Evolutionary conservation across 1,140 invertebrate genomes (phyloP), one percentile per base, ranked within the genome.

Genomic region (Heterodera carotae): DNA sequence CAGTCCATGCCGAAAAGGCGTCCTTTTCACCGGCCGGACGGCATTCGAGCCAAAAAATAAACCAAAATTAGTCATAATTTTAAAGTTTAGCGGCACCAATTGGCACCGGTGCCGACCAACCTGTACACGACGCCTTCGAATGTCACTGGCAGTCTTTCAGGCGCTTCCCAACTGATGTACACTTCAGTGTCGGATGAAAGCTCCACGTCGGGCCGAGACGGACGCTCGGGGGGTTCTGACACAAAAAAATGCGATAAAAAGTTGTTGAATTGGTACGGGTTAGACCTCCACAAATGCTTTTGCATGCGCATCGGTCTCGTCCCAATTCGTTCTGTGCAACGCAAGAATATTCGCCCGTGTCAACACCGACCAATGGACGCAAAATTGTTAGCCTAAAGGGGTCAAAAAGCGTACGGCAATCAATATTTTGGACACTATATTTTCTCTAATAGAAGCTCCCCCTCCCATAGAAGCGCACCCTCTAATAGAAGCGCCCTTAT

Each of bases 301-400:
- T 84, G 43, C 90, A 90, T 73, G 88, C 86, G 77, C 89, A 90
- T 8, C 88, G 89, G 4, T 89, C 88, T 27, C 89, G 88, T 1
- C 91, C 91, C 36, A 85, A 90, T 80, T 92, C 92, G 84, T 96
- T 97, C 29, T 94, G 89, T 0, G 95, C 96, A 2, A 96, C 94
- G 15, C 95, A 94, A 88, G 96, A 98, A 88, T 98, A 99, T 80
- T 94, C 92, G 0, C 96, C 96, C 56, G 93, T 91, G 82, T 91
- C 90, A n/a, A 74, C 72, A 77, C 88, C 88, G 36, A 75, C 59
- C 27, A 76, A 25, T 0, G 88, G 84, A 31, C 76, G 76, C 12
- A 80, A 43, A 60, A 88, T 86, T 5, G 76, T 85, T 27, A 88
- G 72, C 10, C 75, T 77, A 34, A 56, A 4, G 0, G 12, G 29